Conservation (phyloP, 92 coral and sea anemone genomes). For the Umimayanthus kanabou region DNA sequence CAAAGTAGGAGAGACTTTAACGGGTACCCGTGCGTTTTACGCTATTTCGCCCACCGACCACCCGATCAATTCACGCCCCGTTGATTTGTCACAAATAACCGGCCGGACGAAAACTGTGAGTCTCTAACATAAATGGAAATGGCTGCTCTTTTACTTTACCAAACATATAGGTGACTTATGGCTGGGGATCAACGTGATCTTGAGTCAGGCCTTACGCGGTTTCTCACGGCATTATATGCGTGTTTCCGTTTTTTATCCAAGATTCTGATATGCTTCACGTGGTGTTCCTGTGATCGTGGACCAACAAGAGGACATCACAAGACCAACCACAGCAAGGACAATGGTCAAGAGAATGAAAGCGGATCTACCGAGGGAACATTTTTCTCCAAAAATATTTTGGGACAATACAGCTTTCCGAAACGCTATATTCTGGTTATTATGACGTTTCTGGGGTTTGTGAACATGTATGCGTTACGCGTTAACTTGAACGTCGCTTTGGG, state of each 20-base stretch:
- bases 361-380: not conserved
- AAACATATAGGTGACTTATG: constrained; percentile 11
- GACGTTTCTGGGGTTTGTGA: constrained; percentile 86
- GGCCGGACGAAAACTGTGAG: too few species aligned
- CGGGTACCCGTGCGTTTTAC: constrained; percentile 6
- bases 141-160: not conserved
- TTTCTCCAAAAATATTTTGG: not conserved
- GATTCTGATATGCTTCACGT: constrained; percentile 76
- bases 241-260: constrained; percentile 84
- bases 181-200: constrained; percentile 54
- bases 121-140: not conserved
- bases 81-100: not conserved
- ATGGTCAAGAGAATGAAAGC: constrained; percentile 8
- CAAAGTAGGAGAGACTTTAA: not conserved
- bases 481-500: constrained; percentile 86
- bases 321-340: constrained; percentile 6
- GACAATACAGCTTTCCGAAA: constrained; percentile 69
- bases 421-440: constrained; percentile 81
- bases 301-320: constrained; percentile 29
- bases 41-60: not conserved
- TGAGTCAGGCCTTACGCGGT: constrained; percentile 80
- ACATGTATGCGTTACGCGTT: constrained; percentile 82
- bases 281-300: constrained; percentile 72
- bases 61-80: not conserved
- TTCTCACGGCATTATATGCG: constrained; percentile 71